Conservation (phyloP, 2,797 vertebrate species). For the Hydrolagus colliei region DNA sequence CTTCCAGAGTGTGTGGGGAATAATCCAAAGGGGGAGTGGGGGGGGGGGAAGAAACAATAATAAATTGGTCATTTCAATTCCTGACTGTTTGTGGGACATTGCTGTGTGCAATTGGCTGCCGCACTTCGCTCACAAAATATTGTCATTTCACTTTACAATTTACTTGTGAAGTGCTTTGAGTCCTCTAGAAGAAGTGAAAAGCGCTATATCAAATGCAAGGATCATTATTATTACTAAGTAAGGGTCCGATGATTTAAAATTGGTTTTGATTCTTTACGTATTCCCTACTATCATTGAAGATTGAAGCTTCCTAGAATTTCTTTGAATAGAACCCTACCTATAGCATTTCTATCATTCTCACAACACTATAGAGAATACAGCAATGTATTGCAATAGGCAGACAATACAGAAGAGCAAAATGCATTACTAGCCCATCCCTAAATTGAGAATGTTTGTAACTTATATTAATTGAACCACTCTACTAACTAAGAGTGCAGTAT, state of each 20-base stretch:
- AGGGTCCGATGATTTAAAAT: background rate
- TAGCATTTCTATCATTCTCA: background rate
- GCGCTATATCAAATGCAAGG: too few species aligned
- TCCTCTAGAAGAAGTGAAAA: too few species aligned
- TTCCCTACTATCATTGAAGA: background rate
- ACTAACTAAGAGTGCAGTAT: background rate
- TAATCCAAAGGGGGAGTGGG: too few species aligned
- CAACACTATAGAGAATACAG: background rate
- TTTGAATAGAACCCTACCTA: background rate
- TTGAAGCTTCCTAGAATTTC: background rate
- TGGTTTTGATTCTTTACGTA: background rate
- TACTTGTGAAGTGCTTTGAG: too few species aligned
- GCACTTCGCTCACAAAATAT: too few species aligned
- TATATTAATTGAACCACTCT: background rate
- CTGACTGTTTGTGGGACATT: too few species aligned
- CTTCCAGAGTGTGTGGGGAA: too few species aligned
- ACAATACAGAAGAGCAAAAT: background rate
- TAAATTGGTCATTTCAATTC: too few species aligned
- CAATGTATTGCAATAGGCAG: background rate
- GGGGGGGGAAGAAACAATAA: too few species aligned
- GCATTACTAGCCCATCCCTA: background rate
- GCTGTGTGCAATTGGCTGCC: too few species aligned
- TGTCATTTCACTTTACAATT: too few species aligned
- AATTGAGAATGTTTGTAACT: background rate
- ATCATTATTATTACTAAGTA: too few species aligned